Conservation (phyloP, 2,888 invertebrate species). For the Electrophaes corylata region DNA sequence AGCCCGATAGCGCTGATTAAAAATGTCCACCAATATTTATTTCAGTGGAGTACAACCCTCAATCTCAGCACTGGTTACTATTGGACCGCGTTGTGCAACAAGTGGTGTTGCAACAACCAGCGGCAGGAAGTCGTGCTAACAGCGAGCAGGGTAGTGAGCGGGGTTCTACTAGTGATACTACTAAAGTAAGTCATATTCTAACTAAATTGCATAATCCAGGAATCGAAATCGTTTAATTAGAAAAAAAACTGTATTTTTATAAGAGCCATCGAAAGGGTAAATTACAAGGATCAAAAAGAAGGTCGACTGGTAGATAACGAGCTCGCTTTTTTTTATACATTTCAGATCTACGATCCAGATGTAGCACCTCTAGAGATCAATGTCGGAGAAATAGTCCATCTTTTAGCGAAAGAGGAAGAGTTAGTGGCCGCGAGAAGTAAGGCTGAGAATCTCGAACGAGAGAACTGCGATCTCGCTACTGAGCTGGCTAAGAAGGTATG, state of each 20-base stretch:
- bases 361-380: slow-evolving; percentile 94
- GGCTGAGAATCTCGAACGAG: slow-evolving; percentile 94
- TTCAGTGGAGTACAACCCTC: slow-evolving; percentile 92
- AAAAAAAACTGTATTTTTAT: too few species aligned
- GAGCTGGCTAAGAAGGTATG: slow-evolving; percentile 91
- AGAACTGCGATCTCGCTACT: slow-evolving; percentile 94
- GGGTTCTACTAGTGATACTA: slow-evolving; percentile 55
- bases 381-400: slow-evolving; percentile 94
- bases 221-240: too few species aligned
- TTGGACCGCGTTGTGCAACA: slow-evolving; percentile 98
- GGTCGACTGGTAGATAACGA: too few species aligned
- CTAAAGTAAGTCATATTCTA: slow-evolving; percentile 66
- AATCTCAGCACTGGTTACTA: slow-evolving; percentile 96
- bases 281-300: too few species aligned
- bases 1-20: too few species aligned
- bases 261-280: too few species aligned
- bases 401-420: slow-evolving; percentile 97
- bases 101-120: slow-evolving; percentile 91
- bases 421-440: slow-evolving; percentile 93
- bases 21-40: too few species aligned
- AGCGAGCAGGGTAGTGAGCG: slow-evolving; percentile 68
- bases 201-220: too few species aligned
- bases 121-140: slow-evolving; percentile 64
- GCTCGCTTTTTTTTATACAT: too few species aligned
- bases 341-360: slow-evolving; percentile 90